Percentiles rank a stretch among this genome's conserved stretches.
Conservation (phyloP, 30 jellyfish, hydroid and myxozoan species). For the Aurelia coerulea region DNA sequence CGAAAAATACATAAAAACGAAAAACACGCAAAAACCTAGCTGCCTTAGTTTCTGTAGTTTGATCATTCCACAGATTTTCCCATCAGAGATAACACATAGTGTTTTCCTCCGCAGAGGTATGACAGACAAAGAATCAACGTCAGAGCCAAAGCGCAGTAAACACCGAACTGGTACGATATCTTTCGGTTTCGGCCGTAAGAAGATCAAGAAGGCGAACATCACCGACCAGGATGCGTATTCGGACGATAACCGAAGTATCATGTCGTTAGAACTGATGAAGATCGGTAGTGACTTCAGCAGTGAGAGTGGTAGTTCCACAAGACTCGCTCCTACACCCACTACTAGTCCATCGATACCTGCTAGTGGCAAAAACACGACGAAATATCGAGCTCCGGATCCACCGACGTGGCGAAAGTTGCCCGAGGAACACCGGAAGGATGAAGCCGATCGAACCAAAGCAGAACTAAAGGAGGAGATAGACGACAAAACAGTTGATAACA, state of each 20-base stretch:
- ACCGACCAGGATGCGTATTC: neutral
- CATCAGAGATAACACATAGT: no score
- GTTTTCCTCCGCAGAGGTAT: constrained; percentile 6
- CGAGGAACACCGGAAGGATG: neutral
- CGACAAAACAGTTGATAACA: neutral
- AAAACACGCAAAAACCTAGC: no score
- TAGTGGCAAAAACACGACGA: neutral
- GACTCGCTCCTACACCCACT: constrained; percentile 53
- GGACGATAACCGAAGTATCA: constrained; percentile 49
- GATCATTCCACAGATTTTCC: no score
- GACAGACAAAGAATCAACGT: constrained; percentile 4
- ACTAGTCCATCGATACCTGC: constrained; percentile 43
- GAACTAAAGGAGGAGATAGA: neutral
- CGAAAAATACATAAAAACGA: no score
- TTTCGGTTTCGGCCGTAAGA: constrained; percentile 56
- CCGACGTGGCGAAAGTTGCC: constrained; percentile 20
- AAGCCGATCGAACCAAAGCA: neutral
- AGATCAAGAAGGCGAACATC: constrained; percentile 19
- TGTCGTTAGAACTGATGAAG: constrained; percentile 44
- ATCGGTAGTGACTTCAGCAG: constrained; percentile 31
- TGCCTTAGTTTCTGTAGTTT: no score
- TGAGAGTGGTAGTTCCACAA: constrained; percentile 58
- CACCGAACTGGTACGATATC: constrained; percentile 57
- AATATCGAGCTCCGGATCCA: constrained; percentile 63
- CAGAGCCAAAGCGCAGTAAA: constrained; percentile 48